phyloP scores from a whole-genome alignment of 2,888 invertebrate genomes.

The Apodemia zela region DNA sequence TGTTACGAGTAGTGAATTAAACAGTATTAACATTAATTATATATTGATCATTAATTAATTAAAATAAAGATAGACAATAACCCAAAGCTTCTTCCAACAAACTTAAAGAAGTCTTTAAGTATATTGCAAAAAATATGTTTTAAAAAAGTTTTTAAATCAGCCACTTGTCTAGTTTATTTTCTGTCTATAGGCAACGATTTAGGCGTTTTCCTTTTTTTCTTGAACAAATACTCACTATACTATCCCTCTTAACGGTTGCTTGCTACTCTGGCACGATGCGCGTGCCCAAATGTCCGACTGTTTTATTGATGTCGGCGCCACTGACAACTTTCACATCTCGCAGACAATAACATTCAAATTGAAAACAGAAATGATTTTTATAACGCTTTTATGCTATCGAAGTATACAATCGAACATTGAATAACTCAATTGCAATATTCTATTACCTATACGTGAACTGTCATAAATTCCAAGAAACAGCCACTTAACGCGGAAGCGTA shows the following conservation, averaged over 20 bases:
- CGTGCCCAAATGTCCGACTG: slow-evolving; percentile 57
- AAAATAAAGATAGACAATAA: no score
- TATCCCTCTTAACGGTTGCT: slow-evolving; percentile 41
- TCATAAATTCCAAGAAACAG: slow-evolving; percentile 66
- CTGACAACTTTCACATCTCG: slow-evolving; percentile 72
- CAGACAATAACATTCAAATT: slow-evolving; percentile 75
- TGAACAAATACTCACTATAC: background rate
- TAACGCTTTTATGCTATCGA: slow-evolving; percentile 45
- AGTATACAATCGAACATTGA: slow-evolving; percentile 45
- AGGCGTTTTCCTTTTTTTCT: background rate
- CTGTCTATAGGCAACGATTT: background rate
- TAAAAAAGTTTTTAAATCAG: no score
- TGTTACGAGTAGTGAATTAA: no score
- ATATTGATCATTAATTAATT: no score
- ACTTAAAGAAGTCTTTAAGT: no score
- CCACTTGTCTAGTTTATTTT: background rate
- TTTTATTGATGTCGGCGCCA: slow-evolving; percentile 78
- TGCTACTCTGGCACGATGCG: slow-evolving; percentile 39
- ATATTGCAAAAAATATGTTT: no score
- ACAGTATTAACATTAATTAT: no score
- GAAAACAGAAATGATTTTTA: slow-evolving; percentile 73
- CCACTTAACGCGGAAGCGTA: slow-evolving; percentile 73
- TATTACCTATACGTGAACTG: slow-evolving; percentile 55
- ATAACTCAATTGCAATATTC: slow-evolving; percentile 53
- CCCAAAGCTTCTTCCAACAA: no score